These are phyloP conservation scores for Phenganax marumi DNA, from an alignment of 92 coral and sea anemone species.

Conservation along the genomic window DNA sequence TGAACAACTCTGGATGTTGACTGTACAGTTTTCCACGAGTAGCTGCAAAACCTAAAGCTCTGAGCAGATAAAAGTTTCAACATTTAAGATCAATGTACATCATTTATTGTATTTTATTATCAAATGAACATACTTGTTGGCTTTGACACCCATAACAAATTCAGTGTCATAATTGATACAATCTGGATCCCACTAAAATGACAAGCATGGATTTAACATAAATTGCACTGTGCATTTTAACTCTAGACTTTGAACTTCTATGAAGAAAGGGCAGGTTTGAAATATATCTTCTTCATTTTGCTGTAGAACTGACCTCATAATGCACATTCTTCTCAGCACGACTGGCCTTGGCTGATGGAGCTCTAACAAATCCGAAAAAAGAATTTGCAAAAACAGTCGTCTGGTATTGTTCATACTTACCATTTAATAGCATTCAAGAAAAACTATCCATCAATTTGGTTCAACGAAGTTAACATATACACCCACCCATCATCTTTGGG, in stretches of 20 bases:
- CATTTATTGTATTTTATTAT: not conserved
- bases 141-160: slow-evolving; percentile 98
- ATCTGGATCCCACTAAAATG: slow-evolving; percentile 88
- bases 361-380: slow-evolving; percentile 33
- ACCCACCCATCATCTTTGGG: slow-evolving; percentile 68
- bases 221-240: not conserved
- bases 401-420: not conserved
- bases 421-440: not conserved
- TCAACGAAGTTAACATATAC: too few relatives aligned
- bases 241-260: not conserved
- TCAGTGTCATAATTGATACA: slow-evolving; percentile 88
- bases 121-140: slow-evolving; percentile 78
- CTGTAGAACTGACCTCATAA: slow-evolving; percentile 49
- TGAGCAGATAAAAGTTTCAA: slow-evolving; percentile 10
- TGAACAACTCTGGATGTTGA: slow-evolving; percentile 86
- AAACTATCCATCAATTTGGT: slow-evolving; percentile 29
- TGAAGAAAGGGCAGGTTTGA: not conserved
- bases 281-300: not conserved
- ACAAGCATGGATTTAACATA: not conserved
- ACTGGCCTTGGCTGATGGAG: slow-evolving; percentile 60
- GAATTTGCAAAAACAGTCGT: not conserved
- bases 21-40: slow-evolving; percentile 89
- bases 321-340: slow-evolving; percentile 61
- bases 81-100: not conserved
- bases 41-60: slow-evolving; percentile 98